Evolutionary conservation across 2,888 invertebrate species (phyloP), one percentile per base, ranked within the genome.

Genomic region (Ornithoptera alexandrae): DNA sequence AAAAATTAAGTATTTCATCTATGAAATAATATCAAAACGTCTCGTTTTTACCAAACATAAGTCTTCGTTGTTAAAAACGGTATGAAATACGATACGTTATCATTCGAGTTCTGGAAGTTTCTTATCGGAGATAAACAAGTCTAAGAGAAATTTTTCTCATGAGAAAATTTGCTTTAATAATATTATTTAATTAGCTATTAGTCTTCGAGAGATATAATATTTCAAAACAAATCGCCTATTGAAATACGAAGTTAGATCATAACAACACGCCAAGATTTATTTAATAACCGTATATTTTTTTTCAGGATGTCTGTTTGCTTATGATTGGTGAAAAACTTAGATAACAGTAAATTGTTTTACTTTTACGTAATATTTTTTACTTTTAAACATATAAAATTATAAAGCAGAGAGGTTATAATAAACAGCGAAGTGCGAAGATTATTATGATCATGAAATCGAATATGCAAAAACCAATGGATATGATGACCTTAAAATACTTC

Each of bases 141-240:
- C 24, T 2, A 24, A 15, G 24, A 24, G 24, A 60, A 36, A 60
- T 36, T n/a, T 46, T 36, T 42, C 56, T 20, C 24, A n/a, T 24
- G 59, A 65, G 22, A 20, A 61, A 20, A 20, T 57, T 62, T 42
- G 17, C 1, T 18, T 18, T 1, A 24, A 46, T 7, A 39, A 57
- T 57, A 7, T 17, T n/a, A n/a, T n/a, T n/a, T n/a, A n/a, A n/a
- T n/a, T 57, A 57, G 20, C n/a, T 56, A 24, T 30, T 20, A 58
- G 39, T 18, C 30, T 65, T 46, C 18, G 7, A 15, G 18, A 60
- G 12, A 50, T 42, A 22, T 42, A 24, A 60, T 12, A 18, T 20
- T 65, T 17, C 12, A 42, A 60, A 60, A 62, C 46, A 10, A n/a
- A 68, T 57, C 24, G 56, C 57, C 24, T 18, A 46, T 58, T 17